Percentiles rank a stretch among this genome's conserved stretches.
Evolutionary conservation across 2,888 invertebrate genomes (phyloP).

Genomic region (Agrotis clavis): DNA sequence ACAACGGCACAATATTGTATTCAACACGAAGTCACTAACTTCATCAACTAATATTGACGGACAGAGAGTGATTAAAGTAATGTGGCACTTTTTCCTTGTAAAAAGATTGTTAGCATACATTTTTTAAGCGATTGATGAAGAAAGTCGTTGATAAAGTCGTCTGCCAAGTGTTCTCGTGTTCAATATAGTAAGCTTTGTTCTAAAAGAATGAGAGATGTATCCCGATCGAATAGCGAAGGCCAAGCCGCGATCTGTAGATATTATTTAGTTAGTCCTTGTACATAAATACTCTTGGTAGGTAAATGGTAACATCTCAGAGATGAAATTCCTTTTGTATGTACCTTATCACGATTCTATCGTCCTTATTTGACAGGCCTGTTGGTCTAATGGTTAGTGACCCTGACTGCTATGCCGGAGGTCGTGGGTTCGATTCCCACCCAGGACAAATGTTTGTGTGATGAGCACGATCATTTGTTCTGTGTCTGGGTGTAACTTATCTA

Average conservation of each 20-base stretch:
- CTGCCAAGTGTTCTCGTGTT: constrained; percentile 7
- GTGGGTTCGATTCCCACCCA: too few relatives aligned
- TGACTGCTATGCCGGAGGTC: too few relatives aligned
- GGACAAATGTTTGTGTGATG: too few relatives aligned
- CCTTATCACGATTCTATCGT: constrained; percentile 19
- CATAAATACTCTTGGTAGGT: constrained; percentile 16
- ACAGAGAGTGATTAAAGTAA: background rate
- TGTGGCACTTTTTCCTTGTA: constrained; percentile 7
- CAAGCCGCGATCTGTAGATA: constrained; percentile 24
- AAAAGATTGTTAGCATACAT: constrained; percentile 5
- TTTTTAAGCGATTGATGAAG: background rate
- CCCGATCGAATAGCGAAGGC: constrained; percentile 8
- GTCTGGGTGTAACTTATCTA: too few relatives aligned
- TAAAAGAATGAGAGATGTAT: constrained; percentile 18
- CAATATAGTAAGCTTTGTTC: constrained; percentile 9
- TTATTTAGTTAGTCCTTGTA: constrained; percentile 33
- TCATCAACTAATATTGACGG: background rate
- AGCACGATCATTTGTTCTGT: too few relatives aligned
- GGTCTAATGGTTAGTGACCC: too few relatives aligned
- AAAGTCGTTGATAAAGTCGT: background rate
- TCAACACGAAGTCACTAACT: constrained; percentile 9
- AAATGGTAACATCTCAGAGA: constrained; percentile 5
- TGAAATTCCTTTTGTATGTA: constrained; percentile 29
- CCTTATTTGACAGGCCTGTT: too few relatives aligned
- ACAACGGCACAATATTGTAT: background rate